phyloP scores from a whole-genome alignment of 2,113 vertebrate genomes.

The Cephalopholis sonnerati region DNA sequence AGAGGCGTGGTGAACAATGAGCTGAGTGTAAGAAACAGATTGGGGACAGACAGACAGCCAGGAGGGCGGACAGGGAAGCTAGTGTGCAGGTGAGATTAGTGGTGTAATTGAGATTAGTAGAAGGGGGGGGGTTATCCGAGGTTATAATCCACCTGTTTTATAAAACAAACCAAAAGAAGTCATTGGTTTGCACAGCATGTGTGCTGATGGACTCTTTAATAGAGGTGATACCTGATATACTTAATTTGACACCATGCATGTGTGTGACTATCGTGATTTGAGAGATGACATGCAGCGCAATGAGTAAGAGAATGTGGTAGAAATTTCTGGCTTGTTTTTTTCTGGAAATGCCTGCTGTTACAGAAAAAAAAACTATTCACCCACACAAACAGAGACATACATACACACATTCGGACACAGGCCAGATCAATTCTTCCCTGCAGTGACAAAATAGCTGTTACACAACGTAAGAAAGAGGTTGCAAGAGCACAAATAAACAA shows the following conservation, averaged over 20 bases:
- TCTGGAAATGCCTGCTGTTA: constrained; percentile 9
- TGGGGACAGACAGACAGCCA: constrained; percentile 37
- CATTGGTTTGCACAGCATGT: neutral
- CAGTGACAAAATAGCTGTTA: constrained; percentile 52
- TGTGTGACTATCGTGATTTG: constrained; percentile 14
- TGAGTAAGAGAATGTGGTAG: neutral
- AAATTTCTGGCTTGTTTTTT: constrained; percentile 22
- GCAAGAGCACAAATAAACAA: constrained; percentile 37
- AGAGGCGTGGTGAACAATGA: constrained; percentile 55
- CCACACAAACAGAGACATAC: constrained; percentile 13
- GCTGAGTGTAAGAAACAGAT: constrained; percentile 45
- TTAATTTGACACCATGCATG: constrained; percentile 35
- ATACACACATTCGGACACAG: constrained; percentile 21
- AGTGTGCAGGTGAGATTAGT: constrained; percentile 64
- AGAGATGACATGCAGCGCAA: constrained; percentile 23
- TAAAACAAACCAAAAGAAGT: constrained; percentile 28
- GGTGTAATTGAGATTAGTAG: constrained; percentile 64
- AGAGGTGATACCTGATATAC: constrained; percentile 6
- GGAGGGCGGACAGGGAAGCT: constrained; percentile 30
- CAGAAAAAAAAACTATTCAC: constrained; percentile 8
- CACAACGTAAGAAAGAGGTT: constrained; percentile 38
- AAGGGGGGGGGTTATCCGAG: constrained; percentile 18
- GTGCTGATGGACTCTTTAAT: constrained; percentile 7
- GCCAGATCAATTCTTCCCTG: constrained; percentile 59
- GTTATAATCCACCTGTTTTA: constrained; percentile 48